Conservation (phyloP, 2,113 vertebrate species). For the Lamprotornis superbus region DNA sequence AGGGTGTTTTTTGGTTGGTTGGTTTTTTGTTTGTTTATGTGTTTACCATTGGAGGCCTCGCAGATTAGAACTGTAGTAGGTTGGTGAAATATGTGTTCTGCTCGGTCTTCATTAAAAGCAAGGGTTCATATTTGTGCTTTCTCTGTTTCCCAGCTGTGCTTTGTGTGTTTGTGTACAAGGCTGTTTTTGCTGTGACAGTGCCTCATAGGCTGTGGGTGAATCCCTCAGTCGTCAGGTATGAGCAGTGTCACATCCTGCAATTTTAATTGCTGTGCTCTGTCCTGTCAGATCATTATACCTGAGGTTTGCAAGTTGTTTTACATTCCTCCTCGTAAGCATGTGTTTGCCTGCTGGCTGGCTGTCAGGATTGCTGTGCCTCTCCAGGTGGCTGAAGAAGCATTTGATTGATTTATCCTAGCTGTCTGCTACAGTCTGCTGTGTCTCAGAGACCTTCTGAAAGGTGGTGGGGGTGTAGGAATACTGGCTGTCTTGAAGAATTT, state of each 20-base stretch:
- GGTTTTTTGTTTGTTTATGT: neutral
- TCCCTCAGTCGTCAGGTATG: constrained; percentile 49
- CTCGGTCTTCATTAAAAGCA: neutral
- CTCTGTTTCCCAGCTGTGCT: neutral
- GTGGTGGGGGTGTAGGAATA: neutral
- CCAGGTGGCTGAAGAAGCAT: constrained; percentile 43
- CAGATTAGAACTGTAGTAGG: neutral
- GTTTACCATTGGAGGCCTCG: neutral
- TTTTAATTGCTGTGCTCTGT: constrained; percentile 56
- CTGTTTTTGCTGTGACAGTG: neutral
- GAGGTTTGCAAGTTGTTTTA: constrained; percentile 27
- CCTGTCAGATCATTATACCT: constrained; percentile 23
- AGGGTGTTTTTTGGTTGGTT: neutral
- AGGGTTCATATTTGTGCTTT: neutral
- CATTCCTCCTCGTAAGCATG: constrained; percentile 17
- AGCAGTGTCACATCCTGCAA: constrained; percentile 52
- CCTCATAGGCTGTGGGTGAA: neutral
- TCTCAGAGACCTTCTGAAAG: neutral
- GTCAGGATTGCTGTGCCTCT: constrained; percentile 37
- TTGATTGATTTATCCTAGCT: constrained; percentile 30
- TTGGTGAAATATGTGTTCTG: neutral
- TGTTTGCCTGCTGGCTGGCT: neutral
- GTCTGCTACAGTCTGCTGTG: neutral
- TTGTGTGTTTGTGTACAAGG: neutral
- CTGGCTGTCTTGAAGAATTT: neutral